Evolutionary conservation across 2,797 vertebrate species (phyloP).

Genomic region (Phalanger gymnotis): DNA sequence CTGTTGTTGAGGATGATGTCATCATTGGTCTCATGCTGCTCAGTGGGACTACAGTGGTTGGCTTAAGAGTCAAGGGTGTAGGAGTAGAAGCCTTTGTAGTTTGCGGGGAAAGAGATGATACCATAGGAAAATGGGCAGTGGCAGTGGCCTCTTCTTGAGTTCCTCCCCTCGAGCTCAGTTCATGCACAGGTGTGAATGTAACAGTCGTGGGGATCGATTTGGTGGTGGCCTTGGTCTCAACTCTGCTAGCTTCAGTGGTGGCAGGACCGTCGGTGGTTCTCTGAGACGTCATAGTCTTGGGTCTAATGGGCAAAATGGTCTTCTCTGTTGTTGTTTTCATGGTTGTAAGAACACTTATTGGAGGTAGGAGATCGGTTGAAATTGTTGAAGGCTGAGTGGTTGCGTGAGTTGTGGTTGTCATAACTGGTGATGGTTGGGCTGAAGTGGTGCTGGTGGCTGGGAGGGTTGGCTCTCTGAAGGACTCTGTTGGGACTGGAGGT

Average conservation of each 20-base stretch:
- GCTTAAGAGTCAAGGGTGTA: conserved; percentile 68
- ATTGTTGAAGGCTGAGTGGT: conserved; percentile 71
- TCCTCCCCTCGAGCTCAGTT: conserved; percentile 77
- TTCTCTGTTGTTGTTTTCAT: conserved; percentile 58
- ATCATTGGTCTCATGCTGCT: conserved; percentile 74
- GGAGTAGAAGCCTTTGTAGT: conserved; percentile 77
- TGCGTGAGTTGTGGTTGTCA: conserved; percentile 73
- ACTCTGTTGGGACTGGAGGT: conserved; percentile 47
- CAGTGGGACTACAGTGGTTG: conserved; percentile 66
- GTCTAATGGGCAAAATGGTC: conserved; percentile 65
- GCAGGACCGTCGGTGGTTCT: conserved; percentile 65
- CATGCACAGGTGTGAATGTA: conserved; percentile 74
- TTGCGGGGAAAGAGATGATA: conserved; percentile 71
- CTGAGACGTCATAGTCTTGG: neutral
- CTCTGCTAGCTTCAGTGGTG: conserved; percentile 57
- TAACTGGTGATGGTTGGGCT: conserved; percentile 54
- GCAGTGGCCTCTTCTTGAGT: conserved; percentile 58
- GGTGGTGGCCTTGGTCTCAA: conserved; percentile 73
- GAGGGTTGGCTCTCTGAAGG: neutral
- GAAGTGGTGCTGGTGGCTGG: conserved; percentile 64
- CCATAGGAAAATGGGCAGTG: conserved; percentile 76
- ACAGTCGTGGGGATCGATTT: conserved; percentile 57
- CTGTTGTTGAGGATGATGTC: conserved; percentile 74
- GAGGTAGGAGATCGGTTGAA: conserved; percentile 57
- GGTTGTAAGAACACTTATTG: neutral